phyloP scores from a whole-genome alignment of 2,797 vertebrate genomes.

The Microcaecilia unicolor region DNA sequence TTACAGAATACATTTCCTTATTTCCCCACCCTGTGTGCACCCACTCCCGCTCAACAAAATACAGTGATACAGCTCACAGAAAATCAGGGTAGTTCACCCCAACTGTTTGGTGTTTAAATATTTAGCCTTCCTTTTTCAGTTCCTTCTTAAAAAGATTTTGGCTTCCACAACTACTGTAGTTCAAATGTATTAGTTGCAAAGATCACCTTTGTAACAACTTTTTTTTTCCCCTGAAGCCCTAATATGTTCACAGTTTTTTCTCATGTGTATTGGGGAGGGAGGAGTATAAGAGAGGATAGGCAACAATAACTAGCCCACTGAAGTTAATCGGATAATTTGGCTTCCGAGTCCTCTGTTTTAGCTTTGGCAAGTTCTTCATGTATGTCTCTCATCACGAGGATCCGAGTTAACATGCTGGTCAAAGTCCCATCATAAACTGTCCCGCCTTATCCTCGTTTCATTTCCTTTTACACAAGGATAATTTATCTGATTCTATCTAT shows the following conservation, averaged over 20 bases:
- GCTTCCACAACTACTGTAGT: conserved; percentile 46
- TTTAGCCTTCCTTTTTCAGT: conserved; percentile 48
- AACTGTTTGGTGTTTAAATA: conserved; percentile 40
- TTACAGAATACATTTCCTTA: conserved; percentile 48
- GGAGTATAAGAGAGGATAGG: too few species aligned
- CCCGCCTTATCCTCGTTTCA: too few species aligned
- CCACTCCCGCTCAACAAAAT: conserved; percentile 46
- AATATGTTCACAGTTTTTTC: conserved; percentile 64
- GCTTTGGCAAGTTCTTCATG: conserved; percentile 77
- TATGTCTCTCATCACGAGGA: conserved; percentile 87
- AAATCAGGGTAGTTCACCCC: too few species aligned
- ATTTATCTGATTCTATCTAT: too few species aligned
- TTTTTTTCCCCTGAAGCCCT: too few species aligned
- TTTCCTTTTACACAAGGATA: too few species aligned
- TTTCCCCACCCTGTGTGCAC: conserved; percentile 50
- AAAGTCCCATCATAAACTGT: too few species aligned
- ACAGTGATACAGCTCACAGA: conserved; percentile 55
- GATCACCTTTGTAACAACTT: too few species aligned
- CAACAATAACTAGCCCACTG: conserved; percentile 31
- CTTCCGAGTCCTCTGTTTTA: conserved; percentile 62
- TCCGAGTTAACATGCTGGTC: conserved; percentile 91
- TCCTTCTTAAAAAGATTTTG: too few species aligned
- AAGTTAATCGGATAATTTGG: conserved; percentile 61
- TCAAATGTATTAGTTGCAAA: conserved; percentile 35
- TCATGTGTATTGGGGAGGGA: conserved; percentile 40